Percentiles rank a stretch among this genome's conserved stretches.
These are phyloP conservation scores for Gymnocephalus cernua DNA, from an alignment of 2,113 vertebrate genomes.

Conservation along the genomic window DNA sequence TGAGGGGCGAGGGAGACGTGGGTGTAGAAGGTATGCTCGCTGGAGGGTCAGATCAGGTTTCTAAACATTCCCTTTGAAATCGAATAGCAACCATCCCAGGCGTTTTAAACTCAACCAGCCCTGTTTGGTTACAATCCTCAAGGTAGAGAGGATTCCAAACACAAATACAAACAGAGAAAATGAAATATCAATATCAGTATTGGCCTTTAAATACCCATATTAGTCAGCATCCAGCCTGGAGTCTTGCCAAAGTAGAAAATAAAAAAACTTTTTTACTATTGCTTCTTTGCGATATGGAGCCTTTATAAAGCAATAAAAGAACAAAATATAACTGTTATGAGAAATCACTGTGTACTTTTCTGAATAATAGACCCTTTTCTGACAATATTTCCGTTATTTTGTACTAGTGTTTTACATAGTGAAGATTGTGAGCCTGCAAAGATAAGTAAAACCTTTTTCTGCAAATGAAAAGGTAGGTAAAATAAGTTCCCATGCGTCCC, in stretches of 20 bases:
- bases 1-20: conserved; percentile 71
- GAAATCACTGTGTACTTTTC: too few species aligned
- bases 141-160: conserved; percentile 51
- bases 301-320: background rate
- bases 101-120: conserved; percentile 57
- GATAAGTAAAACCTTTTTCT: background rate
- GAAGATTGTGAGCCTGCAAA: background rate
- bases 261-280: background rate
- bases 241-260: background rate
- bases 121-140: conserved; percentile 38
- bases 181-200: conserved; percentile 4
- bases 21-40: conserved; percentile 68
- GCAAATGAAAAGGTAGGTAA: background rate
- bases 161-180: conserved; percentile 58
- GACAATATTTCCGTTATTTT: background rate
- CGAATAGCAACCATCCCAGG: conserved; percentile 70
- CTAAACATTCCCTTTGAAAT: conserved; percentile 86
- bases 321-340: background rate
- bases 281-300: background rate
- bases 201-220: background rate
- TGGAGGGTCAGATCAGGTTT: conserved; percentile 79
- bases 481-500: background rate
- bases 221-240: background rate
- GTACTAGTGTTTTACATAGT: background rate
- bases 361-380: background rate